These are phyloP conservation scores for Avahi laniger DNA, from an alignment of 2,797 vertebrate species.

Conservation along the genomic window DNA sequence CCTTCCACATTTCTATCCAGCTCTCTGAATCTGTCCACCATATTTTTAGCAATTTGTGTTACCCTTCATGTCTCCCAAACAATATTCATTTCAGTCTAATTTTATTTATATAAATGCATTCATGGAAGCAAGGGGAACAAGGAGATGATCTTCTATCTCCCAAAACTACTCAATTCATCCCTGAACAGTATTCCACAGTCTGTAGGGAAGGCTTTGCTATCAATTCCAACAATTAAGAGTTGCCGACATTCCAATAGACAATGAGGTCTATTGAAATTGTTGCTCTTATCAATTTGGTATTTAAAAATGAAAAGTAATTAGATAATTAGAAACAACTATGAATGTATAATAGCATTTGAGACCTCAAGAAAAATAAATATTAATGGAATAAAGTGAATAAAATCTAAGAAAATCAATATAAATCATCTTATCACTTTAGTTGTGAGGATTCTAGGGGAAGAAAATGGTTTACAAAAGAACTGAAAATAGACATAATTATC, in stretches of 20 bases:
- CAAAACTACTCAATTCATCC: background rate
- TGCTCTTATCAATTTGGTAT: background rate
- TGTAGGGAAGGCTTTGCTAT: background rate
- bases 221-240: background rate
- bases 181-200: background rate
- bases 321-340: background rate
- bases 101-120: slow-evolving; percentile 35
- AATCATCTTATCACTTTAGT: slow-evolving; percentile 6
- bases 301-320: slow-evolving; percentile 42
- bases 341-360: background rate
- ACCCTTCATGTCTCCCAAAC: background rate
- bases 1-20: background rate
- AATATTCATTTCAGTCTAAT: background rate
- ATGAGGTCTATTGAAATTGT: background rate
- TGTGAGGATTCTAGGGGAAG: background rate
- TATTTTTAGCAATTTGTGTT: background rate
- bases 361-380: slow-evolving; percentile 13
- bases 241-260: background rate
- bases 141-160: background rate
- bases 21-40: background rate
- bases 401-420: slow-evolving; percentile 41
- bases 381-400: slow-evolving; percentile 38
- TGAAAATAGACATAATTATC: slow-evolving; percentile 34
- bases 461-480: slow-evolving; percentile 2
- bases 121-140: background rate